These are phyloP conservation scores for Prenolepis imparis DNA, from an alignment of 2,888 invertebrate species.

Conservation along the genomic window DNA sequence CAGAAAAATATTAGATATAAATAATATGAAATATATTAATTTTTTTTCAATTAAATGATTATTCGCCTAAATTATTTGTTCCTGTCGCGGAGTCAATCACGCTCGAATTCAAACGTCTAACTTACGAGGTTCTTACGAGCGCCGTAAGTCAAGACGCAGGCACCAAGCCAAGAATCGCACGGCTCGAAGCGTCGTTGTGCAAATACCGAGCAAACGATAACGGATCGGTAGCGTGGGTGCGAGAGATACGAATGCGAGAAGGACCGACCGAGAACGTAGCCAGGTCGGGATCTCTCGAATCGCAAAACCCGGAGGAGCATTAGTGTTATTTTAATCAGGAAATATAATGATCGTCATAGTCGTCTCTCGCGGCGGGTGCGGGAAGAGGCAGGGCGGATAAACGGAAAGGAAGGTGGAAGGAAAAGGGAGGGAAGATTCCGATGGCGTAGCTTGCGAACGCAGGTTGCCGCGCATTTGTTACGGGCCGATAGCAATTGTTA, in stretches of 20 bases:
- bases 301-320: constrained; percentile 63
- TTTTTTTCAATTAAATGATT: background rate
- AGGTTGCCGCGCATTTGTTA: constrained; percentile 82
- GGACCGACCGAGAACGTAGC: constrained; percentile 36
- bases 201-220: constrained; percentile 48
- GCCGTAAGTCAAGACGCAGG: constrained; percentile 65
- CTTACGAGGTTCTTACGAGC: constrained; percentile 67
- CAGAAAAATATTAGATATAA: background rate
- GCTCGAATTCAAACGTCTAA: constrained; percentile 60
- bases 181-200: constrained; percentile 53
- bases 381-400: constrained; percentile 18
- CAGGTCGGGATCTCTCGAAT: constrained; percentile 38
- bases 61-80: constrained; percentile 39
- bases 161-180: constrained; percentile 76
- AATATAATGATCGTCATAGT: constrained; percentile 78
- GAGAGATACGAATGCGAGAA: constrained; percentile 43
- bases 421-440: constrained; percentile 51
- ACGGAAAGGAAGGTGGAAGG: constrained; percentile 29
- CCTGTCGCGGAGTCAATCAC: constrained; percentile 69
- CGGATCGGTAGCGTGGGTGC: constrained; percentile 38
- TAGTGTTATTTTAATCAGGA: constrained; percentile 79
- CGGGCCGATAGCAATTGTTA: constrained; percentile 84
- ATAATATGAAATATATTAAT: background rate
- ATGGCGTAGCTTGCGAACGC: constrained; percentile 72
- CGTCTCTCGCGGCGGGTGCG: constrained; percentile 27